These are phyloP conservation scores for Melikaiella ostensackeni DNA, from an alignment of 2,888 invertebrate genomes.

Conservation along the genomic window DNA sequence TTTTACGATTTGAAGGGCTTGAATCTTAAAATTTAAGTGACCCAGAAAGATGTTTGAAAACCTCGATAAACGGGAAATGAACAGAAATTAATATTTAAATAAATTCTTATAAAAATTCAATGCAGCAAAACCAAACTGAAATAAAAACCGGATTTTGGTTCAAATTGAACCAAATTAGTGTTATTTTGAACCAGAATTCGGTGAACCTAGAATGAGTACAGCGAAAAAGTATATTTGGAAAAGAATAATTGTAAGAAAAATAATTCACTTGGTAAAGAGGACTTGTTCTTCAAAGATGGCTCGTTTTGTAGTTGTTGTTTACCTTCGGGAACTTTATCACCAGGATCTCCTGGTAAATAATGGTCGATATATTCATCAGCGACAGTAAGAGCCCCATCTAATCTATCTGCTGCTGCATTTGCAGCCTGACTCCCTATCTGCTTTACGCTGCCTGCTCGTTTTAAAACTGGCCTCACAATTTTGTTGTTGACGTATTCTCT, in stretches of 20 bases:
- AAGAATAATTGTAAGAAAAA: too few species aligned
- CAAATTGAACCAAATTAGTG: too few species aligned
- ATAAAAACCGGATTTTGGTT: too few species aligned
- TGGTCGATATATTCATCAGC: slow-evolving; percentile 91
- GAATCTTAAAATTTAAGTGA: too few species aligned
- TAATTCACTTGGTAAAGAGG: not conserved
- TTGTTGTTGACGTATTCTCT: slow-evolving; percentile 85
- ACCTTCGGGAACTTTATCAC: slow-evolving; percentile 84
- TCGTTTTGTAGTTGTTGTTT: slow-evolving; percentile 45
- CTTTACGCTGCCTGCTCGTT: slow-evolving; percentile 90
- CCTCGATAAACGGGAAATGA: too few species aligned
- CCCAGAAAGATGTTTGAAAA: too few species aligned
- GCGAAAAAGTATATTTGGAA: not conserved
- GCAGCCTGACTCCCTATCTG: slow-evolving; percentile 87
- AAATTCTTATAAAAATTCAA: too few species aligned
- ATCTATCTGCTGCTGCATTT: slow-evolving; percentile 84
- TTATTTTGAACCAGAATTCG: too few species aligned
- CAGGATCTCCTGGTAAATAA: slow-evolving; percentile 84
- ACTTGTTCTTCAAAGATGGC: not conserved
- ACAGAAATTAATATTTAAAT: too few species aligned
- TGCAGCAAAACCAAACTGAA: too few species aligned
- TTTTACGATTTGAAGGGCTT: too few species aligned
- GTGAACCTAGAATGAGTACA: not conserved
- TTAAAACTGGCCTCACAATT: slow-evolving; percentile 84
- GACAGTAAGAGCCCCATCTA: slow-evolving; percentile 86